Evolutionary conservation across 2,797 vertebrate species (phyloP), one percentile per base, ranked within the genome.

Genomic region (Rhynchonycteris naso): DNA sequence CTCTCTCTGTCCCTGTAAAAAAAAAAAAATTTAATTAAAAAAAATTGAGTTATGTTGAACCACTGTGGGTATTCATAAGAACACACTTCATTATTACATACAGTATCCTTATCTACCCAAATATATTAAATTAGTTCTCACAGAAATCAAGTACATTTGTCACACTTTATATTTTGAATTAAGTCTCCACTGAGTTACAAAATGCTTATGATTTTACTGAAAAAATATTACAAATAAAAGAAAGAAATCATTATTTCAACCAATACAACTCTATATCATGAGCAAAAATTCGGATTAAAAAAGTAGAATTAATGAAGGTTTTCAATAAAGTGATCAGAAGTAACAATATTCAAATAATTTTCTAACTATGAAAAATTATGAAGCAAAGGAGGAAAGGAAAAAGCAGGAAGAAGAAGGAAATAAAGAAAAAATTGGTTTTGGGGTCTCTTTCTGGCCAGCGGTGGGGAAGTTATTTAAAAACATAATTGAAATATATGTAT

Each of bases 131-230:
- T 66, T 71, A 90, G 28, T 78, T 82, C 63, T 61, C 81, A 63
- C 14, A 22, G 43, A 95, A 90, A 78, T 71, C 83, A 93, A 88
- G 30, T 59, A 86, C 71, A 74, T 47, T 61, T 68, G 68, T 72
- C 21, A 84, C 28, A 9, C 68, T 90, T 92, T 76, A 47, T 86
- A 58, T 83, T 69, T 78, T 87, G 72, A 74, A 65, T 38, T 90
- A 71, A 90, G 30, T 59, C 35, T 88, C 52, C 61, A 61, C 19
- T 78, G 68, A 59, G 30, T 76, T 80, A 83, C 24, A 88, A 91
- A 85, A 72, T 91, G 19, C 22, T 86, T 78, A 38, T 75, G 54
- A 81, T 50, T 72, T 89, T 79, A 74, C 38, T 79, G 28, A 75
- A 50, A 80, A 68, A 94, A 81, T 50, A 76, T 35, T 74, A 4